Evolutionary conservation across 2,888 invertebrate species (phyloP), one percentile per base, ranked within the genome.

Genomic region (Bombylius discolor): DNA sequence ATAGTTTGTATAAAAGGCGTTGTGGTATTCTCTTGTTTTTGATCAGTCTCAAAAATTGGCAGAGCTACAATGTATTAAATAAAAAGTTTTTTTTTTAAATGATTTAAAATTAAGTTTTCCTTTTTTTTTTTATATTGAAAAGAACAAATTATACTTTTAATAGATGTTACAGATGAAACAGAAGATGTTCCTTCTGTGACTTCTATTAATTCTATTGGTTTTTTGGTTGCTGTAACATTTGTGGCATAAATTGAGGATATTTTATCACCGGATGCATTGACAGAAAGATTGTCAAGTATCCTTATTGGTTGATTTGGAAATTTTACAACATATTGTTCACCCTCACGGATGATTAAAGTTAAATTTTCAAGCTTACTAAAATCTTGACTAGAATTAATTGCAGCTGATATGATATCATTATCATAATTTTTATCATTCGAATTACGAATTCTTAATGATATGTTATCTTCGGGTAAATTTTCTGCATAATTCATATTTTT

Each of bases 331-430:
- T 61, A 63, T 32, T 63, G 58, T 50, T 60, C 63, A 48, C 64
- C 64, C 54, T 63, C 63, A n/a, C 64, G 62, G 53, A 64, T 64
- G n/a, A 61, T 62, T 36, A 64, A 47, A 23, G 64, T 64, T 12
- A 63, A 58, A 55, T 63, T 62, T 56, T 64, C 62, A 51, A 61
- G 56, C 36, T 54, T 58, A 54, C 53, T 60, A 48, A 47, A 56
- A 44, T 60, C 6, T 32, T 49, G 12, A 49, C 49, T 33, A 49
- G 31, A 32, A 42, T 49, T 31, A 49, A 46, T 11, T 49, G 44
- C 49, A 44, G 33, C 31, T n/a, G 9, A 8, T 36, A 36, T 8
- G 1, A 8, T 53, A 7, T 50, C 45, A 39, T 46, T 36, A 50
- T 50, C 31, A 31, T 46, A 5, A 12, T 7, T 4, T 45, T 51